Percentiles rank a stretch among this genome's conserved stretches.
These are phyloP conservation scores for Chromis chromis DNA, from an alignment of 2,797 vertebrate genomes.

Conservation along the genomic window DNA sequence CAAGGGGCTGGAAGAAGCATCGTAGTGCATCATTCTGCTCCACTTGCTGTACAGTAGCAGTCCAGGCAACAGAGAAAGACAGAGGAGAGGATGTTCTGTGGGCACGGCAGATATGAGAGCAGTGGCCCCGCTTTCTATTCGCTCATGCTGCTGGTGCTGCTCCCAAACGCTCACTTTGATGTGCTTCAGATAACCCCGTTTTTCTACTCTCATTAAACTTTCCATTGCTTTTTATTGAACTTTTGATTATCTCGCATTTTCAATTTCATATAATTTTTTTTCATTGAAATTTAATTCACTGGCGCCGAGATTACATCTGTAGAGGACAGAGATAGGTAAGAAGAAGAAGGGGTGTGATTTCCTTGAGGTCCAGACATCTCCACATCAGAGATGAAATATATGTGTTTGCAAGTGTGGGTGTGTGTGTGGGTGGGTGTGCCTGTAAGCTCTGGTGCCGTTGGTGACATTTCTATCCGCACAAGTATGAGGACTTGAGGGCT, in stretches of 20 bases:
- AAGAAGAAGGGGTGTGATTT: slow-evolving; percentile 64
- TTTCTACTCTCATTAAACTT: slow-evolving; percentile 74
- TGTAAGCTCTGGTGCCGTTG: slow-evolving; percentile 52
- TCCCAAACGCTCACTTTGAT: slow-evolving; percentile 60
- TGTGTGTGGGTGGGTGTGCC: slow-evolving; percentile 23
- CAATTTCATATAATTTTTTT: slow-evolving; percentile 63
- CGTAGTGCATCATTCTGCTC: slow-evolving; percentile 87
- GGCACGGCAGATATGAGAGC: slow-evolving; percentile 61
- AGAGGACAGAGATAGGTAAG: slow-evolving; percentile 51
- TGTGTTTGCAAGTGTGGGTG: background rate
- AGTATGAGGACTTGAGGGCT: slow-evolving; percentile 71
- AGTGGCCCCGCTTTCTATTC: slow-evolving; percentile 39
- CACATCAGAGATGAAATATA: slow-evolving; percentile 56
- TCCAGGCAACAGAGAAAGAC: slow-evolving; percentile 50
- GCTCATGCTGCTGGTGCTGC: slow-evolving; percentile 40
- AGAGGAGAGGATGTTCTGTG: slow-evolving; percentile 50
- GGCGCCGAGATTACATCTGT: slow-evolving; percentile 63
- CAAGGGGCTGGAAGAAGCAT: slow-evolving; percentile 61
- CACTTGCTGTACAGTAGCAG: slow-evolving; percentile 80
- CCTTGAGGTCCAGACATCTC: slow-evolving; percentile 68
- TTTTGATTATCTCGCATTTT: slow-evolving; percentile 75
- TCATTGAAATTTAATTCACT: slow-evolving; percentile 69
- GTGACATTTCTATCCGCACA: slow-evolving; percentile 76
- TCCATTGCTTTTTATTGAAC: slow-evolving; percentile 70
- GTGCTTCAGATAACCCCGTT: slow-evolving; percentile 66